Evolutionary conservation across 2,888 invertebrate genomes (phyloP).

Genomic region (Aspidiotus rigidus): DNA sequence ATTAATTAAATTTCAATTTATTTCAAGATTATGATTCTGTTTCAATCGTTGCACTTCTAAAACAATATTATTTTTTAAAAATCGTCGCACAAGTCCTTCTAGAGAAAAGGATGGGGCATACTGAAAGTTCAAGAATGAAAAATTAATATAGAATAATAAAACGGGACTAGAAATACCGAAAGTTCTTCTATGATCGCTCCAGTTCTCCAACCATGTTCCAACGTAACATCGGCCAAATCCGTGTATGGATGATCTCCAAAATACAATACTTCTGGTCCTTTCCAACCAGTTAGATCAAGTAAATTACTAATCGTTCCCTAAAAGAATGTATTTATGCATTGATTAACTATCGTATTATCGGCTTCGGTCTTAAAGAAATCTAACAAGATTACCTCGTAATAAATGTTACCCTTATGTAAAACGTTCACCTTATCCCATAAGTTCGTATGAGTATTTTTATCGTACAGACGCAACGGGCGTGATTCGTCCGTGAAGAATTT

Average conservation of each 20-base stretch:
- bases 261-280: constrained; percentile 83
- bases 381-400: constrained; percentile 66
- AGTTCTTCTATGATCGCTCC: constrained; percentile 94
- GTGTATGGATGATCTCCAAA: constrained; percentile 98
- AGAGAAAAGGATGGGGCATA: neutral
- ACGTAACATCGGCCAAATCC: constrained; percentile 89
- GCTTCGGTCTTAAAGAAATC: neutral
- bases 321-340: constrained; percentile 37
- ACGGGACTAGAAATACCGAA: constrained; percentile 50
- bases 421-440: constrained; percentile 85
- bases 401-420: constrained; percentile 78
- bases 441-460: constrained; percentile 68
- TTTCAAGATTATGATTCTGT: no score
- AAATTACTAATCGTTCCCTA: constrained; percentile 88
- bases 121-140: neutral
- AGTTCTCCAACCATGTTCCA: constrained; percentile 95
- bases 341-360: neutral
- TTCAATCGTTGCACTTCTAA: no score
- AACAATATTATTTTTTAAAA: no score
- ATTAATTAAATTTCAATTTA: no score
- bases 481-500: constrained; percentile 89
- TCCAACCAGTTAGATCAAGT: constrained; percentile 86
- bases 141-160: no score
- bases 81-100: no score
- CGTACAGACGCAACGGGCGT: constrained; percentile 80